Evolutionary conservation across 1,140 invertebrate species (phyloP).

Genomic region (Mactra quadrangularis): DNA sequence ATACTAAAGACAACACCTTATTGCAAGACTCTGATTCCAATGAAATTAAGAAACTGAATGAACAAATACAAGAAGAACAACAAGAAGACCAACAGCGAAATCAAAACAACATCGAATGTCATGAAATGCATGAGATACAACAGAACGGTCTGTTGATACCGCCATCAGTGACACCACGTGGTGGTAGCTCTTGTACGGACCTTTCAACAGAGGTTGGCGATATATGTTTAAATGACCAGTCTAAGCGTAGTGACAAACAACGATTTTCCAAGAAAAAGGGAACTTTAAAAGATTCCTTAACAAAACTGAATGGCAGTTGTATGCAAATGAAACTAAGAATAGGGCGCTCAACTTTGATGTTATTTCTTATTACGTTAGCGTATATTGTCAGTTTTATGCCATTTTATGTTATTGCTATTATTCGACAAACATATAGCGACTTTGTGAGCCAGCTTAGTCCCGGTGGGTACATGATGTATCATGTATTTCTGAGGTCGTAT

Average conservation of each 20-base stretch:
- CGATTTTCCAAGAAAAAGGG: constrained; percentile 9
- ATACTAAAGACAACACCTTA: constrained; percentile 33
- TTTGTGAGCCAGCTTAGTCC: constrained; percentile 11
- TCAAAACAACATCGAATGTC: background rate
- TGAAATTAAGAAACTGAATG: constrained; percentile 31
- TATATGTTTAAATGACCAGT: background rate
- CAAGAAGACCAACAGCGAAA: background rate
- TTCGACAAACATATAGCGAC: constrained; percentile 41
- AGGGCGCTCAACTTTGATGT: constrained; percentile 51
- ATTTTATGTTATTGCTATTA: constrained; percentile 51
- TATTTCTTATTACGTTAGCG: constrained; percentile 53
- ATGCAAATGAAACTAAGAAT: constrained; percentile 42
- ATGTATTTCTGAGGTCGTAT: constrained; percentile 55
- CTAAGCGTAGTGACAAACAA: background rate
- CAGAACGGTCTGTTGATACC: no score
- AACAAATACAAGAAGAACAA: background rate
- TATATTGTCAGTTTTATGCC: constrained; percentile 56
- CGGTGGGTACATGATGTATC: constrained; percentile 23
- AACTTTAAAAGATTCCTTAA: constrained; percentile 24
- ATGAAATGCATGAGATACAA: no score
- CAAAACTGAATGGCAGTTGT: constrained; percentile 30
- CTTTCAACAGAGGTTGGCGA: background rate
- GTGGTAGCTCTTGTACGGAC: no score
- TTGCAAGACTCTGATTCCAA: constrained; percentile 51
- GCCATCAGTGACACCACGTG: no score